Evolutionary conservation across 1,140 invertebrate species (phyloP).

Genomic region (Papilio glaucus): DNA sequence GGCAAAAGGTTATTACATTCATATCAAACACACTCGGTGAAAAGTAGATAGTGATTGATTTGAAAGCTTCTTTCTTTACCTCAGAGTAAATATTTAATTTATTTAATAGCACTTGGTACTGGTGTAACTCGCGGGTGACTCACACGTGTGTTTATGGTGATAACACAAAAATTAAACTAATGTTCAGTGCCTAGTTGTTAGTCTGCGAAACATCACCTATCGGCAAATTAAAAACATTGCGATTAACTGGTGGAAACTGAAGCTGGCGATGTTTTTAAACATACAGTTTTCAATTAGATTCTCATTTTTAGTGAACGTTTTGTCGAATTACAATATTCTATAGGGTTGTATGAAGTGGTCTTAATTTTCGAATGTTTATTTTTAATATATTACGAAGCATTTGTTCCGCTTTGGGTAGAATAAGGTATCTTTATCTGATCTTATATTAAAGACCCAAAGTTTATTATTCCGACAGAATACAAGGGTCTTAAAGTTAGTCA

Average conservation of each 20-base stretch:
- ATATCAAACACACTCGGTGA: no score
- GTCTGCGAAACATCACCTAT: slow-evolving; percentile 11
- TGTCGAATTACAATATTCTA: background rate
- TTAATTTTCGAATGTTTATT: no score
- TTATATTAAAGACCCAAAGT: no score
- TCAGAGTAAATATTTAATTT: background rate
- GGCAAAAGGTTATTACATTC: no score
- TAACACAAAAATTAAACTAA: slow-evolving; percentile 4
- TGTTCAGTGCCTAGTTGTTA: background rate
- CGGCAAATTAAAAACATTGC: slow-evolving; percentile 1
- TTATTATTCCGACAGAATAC: no score
- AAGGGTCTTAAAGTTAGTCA: no score
- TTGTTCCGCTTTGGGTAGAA: no score
- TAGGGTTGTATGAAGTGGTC: no score
- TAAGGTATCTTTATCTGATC: no score
- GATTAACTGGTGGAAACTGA: slow-evolving; percentile 3
- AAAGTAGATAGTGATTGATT: no score
- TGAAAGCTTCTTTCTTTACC: background rate
- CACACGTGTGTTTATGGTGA: background rate
- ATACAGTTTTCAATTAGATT: background rate
- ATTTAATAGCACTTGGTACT: background rate
- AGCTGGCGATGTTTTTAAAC: background rate
- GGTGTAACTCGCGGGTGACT: background rate
- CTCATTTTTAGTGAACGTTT: background rate
- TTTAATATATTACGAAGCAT: no score